Percentiles rank a stretch among this genome's conserved stretches.
Conservation (phyloP, 2,888 invertebrate species). For the Gryllus longicercus region DNA sequence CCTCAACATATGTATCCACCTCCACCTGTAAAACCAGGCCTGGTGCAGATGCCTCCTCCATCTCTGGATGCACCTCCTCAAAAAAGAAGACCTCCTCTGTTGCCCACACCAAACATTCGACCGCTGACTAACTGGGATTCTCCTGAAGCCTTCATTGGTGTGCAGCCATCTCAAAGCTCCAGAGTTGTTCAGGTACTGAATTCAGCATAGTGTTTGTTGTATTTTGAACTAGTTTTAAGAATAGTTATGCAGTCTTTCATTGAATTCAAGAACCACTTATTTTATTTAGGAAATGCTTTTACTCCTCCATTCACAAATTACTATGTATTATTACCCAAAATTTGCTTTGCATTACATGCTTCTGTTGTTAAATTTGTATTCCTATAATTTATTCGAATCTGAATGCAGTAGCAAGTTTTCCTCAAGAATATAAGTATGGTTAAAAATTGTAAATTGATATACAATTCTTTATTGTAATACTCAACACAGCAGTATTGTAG, state of each 20-base stretch:
- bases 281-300: not conserved
- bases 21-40: not conserved
- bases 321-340: not conserved
- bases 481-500: too few relatives aligned
- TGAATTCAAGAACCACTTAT: not conserved
- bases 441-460: too few relatives aligned
- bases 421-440: too few relatives aligned
- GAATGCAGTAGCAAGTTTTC: too few relatives aligned
- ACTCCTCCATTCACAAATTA: not conserved
- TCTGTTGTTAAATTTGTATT: not conserved
- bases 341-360: not conserved
- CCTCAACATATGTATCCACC: conserved; percentile 19
- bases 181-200: conserved; percentile 39
- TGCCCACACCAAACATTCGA: conserved; percentile 29
- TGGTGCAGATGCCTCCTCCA: not conserved
- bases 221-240: not conserved
- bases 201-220: conserved; percentile 11
- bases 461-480: too few relatives aligned
- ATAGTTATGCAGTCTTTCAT: not conserved
- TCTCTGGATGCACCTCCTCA: not conserved
- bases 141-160: conserved; percentile 34
- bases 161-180: conserved; percentile 31
- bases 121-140: conserved; percentile 33
- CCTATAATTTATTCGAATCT: not conserved
- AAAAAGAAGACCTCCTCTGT: conserved; percentile 29